Evolutionary conservation across 2,888 invertebrate species (phyloP).

Genomic region (Hydriomena furcata): DNA sequence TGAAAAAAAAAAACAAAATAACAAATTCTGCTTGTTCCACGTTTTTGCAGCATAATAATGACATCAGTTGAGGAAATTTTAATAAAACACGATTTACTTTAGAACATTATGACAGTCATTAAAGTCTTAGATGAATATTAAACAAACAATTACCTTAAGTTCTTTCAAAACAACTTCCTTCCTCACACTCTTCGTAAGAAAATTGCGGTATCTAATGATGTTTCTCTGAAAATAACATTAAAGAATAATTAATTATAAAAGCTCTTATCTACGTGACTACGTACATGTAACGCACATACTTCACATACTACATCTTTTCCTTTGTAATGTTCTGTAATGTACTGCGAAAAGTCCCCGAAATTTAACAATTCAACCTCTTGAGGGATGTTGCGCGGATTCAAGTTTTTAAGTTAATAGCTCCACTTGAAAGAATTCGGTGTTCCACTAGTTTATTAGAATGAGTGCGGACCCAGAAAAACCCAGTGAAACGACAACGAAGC

Average conservation of each 20-base stretch:
- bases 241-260: too few relatives aligned
- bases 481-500: too few relatives aligned
- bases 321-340: too few relatives aligned
- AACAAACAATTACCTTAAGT: slow-evolving; percentile 84
- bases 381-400: too few relatives aligned
- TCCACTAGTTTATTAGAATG: too few relatives aligned
- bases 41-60: neutral
- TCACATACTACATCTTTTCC: too few relatives aligned
- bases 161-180: slow-evolving; percentile 90
- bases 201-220: slow-evolving; percentile 88
- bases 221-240: slow-evolving; percentile 86
- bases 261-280: too few relatives aligned
- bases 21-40: neutral
- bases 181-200: slow-evolving; percentile 86
- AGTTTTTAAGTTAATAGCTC: slow-evolving; percentile 24
- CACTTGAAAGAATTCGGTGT: too few relatives aligned
- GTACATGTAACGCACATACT: too few relatives aligned
- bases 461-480: too few relatives aligned
- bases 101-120: slow-evolving; percentile 3
- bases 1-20: slow-evolving; percentile 57
- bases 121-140: neutral
- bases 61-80: slow-evolving; percentile 7
- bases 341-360: too few relatives aligned
- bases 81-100: slow-evolving; percentile 2
- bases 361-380: too few relatives aligned